Percentiles rank a stretch among this genome's conserved stretches.
Conservation (phyloP, 2,888 invertebrate species). For the Orgyia antiqua region DNA sequence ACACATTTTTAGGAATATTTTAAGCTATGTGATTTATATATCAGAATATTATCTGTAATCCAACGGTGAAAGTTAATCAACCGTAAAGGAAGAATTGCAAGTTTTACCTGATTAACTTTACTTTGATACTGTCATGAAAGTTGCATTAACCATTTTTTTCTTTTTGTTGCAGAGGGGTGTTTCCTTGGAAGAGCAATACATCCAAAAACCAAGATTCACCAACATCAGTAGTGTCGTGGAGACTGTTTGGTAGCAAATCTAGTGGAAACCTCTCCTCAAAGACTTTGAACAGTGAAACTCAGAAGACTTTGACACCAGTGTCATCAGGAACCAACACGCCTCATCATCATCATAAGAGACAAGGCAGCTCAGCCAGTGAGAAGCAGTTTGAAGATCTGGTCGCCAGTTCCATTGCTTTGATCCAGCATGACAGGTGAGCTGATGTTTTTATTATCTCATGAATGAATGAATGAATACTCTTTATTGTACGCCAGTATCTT, state of each 20-base stretch:
- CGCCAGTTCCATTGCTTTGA: conserved; percentile 84
- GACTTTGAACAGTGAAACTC: conserved; percentile 42
- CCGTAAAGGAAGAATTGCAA: too few relatives aligned
- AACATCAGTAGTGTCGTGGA: conserved; percentile 48
- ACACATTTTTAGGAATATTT: too few relatives aligned
- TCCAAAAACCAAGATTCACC: conserved; percentile 49
- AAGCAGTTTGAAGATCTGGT: conserved; percentile 79
- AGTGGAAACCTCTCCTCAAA: conserved; percentile 53
- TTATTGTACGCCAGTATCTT: background rate
- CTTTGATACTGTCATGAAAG: too few relatives aligned
- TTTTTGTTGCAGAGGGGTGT: conserved; percentile 72
- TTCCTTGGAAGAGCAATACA: conserved; percentile 71
- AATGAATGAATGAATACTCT: background rate
- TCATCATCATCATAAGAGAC: conserved; percentile 63
- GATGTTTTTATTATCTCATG: background rate
- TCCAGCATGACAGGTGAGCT: conserved; percentile 81
- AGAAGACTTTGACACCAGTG: conserved; percentile 51
- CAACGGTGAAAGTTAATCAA: too few relatives aligned
- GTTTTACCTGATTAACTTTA: too few relatives aligned
- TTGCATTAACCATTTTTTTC: conserved; percentile 10
- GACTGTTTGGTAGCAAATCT: conserved; percentile 64
- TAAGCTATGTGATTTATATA: too few relatives aligned
- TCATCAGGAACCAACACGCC: conserved; percentile 64
- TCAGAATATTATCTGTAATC: too few relatives aligned
- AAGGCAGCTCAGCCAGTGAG: conserved; percentile 71